Evolutionary conservation across 2,797 vertebrate species (phyloP).

Genomic region (Cuniculus paca): DNA sequence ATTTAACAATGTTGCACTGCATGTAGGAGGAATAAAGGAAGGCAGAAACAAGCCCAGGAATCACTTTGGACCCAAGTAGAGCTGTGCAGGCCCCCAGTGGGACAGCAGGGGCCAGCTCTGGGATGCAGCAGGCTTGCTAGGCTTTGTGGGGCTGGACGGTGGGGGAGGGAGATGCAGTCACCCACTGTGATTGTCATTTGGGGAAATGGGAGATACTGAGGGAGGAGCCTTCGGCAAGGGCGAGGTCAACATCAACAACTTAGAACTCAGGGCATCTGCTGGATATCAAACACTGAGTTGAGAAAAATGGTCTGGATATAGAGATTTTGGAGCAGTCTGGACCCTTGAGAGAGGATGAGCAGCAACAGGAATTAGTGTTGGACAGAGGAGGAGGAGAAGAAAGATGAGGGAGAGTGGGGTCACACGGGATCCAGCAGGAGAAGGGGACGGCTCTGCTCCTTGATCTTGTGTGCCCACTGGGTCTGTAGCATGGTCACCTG

Average conservation of each 20-base stretch:
- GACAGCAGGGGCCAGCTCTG: not conserved
- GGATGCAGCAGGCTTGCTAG: not conserved
- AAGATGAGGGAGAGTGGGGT: not conserved
- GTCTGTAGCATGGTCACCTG: not conserved
- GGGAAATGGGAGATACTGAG: not conserved
- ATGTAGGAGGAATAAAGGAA: conserved; percentile 66
- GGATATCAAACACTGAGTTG: not conserved
- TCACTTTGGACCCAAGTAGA: not conserved
- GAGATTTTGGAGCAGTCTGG: not conserved
- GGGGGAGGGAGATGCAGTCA: not conserved
- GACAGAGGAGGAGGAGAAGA: not conserved
- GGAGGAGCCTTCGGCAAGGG: not conserved
- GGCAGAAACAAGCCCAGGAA: not conserved
- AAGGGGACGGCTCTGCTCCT: not conserved
- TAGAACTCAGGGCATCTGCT: not conserved
- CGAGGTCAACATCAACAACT: not conserved
- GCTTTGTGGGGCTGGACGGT: not conserved
- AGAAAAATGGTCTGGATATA: not conserved
- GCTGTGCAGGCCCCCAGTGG: conserved; percentile 69
- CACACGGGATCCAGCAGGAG: not conserved
- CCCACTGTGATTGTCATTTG: not conserved
- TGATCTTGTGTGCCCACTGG: not conserved
- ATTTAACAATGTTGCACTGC: not conserved
- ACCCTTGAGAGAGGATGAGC: not conserved
- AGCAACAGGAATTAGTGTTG: not conserved